Evolutionary conservation across 2,113 vertebrate species (phyloP).

Genomic region (Callospermophilus lateralis): DNA sequence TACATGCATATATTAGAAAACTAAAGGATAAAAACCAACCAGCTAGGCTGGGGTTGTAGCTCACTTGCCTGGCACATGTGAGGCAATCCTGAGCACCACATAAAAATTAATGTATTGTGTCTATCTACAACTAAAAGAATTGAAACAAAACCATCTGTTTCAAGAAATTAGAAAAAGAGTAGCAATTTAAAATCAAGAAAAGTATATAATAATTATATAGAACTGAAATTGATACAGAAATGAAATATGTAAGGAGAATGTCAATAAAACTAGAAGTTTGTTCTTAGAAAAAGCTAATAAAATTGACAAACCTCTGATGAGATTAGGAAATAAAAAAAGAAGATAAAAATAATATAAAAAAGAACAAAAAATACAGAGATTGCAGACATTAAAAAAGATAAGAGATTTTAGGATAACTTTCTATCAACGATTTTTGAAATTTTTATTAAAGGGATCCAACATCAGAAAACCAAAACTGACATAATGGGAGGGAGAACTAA

Average conservation of each 20-base stretch:
- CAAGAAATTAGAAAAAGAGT: conserved; percentile 53
- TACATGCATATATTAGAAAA: neutral
- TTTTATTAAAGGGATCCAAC: neutral
- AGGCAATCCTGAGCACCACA: too few relatives aligned
- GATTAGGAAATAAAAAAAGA: conserved; percentile 10
- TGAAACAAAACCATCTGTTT: neutral
- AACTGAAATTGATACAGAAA: neutral
- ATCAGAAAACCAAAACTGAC: conserved; percentile 34
- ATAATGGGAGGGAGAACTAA: too few relatives aligned
- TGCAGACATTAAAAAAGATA: neutral
- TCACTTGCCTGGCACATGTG: too few relatives aligned
- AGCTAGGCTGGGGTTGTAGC: too few relatives aligned
- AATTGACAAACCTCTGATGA: neutral
- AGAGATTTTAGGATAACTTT: neutral
- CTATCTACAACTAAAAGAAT: too few relatives aligned
- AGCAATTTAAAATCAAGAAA: conserved; percentile 1
- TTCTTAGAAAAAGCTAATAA: conserved; percentile 38
- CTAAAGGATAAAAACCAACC: neutral
- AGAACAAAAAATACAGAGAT: neutral
- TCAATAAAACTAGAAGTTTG: neutral
- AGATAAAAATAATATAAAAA: neutral
- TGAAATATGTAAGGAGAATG: neutral
- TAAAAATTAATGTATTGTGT: too few relatives aligned
- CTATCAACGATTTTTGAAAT: neutral
- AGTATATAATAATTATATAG: neutral